phyloP scores from a whole-genome alignment of 2,888 invertebrate species.

The Cephus pulcher region DNA sequence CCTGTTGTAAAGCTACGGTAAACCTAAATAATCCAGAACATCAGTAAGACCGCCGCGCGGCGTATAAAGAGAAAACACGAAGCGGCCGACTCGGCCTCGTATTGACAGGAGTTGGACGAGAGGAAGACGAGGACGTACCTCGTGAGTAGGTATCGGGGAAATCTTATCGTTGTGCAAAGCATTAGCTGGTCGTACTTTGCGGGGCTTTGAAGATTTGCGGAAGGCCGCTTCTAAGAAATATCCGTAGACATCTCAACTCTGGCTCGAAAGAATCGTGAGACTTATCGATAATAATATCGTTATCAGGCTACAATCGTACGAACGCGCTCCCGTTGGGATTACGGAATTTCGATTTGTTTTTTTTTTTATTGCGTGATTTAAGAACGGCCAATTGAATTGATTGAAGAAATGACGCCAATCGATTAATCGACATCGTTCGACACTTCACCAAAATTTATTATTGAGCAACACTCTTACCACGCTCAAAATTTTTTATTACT shows the following conservation, averaged over 20 bases:
- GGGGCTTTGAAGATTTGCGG: slow-evolving; percentile 47
- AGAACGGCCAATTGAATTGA: not conserved
- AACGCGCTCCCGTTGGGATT: not conserved
- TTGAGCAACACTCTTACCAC: not conserved
- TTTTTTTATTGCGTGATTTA: not conserved
- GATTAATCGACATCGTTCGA: not conserved
- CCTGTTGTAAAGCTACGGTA: not conserved
- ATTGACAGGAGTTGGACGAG: slow-evolving; percentile 14
- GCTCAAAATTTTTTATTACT: not conserved
- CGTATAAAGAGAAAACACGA: slow-evolving; percentile 15
- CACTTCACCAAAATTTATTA: not conserved
- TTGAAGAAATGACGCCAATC: not conserved
- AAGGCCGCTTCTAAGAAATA: slow-evolving; percentile 42
- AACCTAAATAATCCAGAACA: slow-evolving; percentile 14
- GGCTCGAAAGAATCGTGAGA: not conserved
- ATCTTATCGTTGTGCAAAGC: slow-evolving; percentile 51
- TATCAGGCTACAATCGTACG: not conserved
- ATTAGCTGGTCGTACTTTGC: slow-evolving; percentile 16
- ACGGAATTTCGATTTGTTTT: not conserved
- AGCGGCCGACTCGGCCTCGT: slow-evolving; percentile 10
- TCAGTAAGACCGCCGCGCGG: slow-evolving; percentile 16
- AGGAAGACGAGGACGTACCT: not conserved
- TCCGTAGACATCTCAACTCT: not conserved
- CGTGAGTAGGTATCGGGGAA: slow-evolving; percentile 32
- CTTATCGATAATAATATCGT: not conserved